Evolutionary conservation across 2,797 vertebrate genomes (phyloP).

Genomic region (Crotalus adamanteus): DNA sequence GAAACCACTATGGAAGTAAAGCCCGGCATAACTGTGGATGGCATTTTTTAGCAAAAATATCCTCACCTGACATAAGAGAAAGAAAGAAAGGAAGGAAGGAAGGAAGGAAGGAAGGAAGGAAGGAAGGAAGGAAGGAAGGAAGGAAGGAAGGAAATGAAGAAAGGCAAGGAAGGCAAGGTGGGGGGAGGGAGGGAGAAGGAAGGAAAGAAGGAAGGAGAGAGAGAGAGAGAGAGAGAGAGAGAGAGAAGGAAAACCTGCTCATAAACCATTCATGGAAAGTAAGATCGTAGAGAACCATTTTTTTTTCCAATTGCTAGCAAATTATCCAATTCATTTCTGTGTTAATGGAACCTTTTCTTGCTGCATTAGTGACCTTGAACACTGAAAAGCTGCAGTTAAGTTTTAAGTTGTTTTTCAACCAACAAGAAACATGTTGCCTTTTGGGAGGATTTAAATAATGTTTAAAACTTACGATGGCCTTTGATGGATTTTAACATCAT

Average conservation of each 20-base stretch:
- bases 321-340: background rate
- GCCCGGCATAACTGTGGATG: background rate
- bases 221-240: too few relatives aligned
- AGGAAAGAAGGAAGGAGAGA: too few relatives aligned
- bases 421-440: background rate
- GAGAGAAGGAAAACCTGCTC: background rate
- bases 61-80: background rate
- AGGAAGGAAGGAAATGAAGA: too few relatives aligned
- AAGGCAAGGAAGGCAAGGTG: too few relatives aligned
- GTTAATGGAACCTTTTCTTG: background rate
- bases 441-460: background rate
- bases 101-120: too few relatives aligned
- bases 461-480: background rate
- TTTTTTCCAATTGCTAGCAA: background rate
- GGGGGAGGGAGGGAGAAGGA: too few relatives aligned
- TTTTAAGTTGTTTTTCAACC: background rate
- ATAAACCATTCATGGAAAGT: background rate
- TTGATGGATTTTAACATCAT: background rate
- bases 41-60: background rate
- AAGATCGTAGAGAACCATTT: background rate
- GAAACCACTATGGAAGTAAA: background rate
- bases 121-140: too few relatives aligned
- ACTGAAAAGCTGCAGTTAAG: background rate
- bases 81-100: background rate
- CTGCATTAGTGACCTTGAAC: slow-evolving; percentile 12